Base-by-base conservation (phyloP, 2,797 vertebrate genomes). In the Babyrousa celebensis region DNA sequence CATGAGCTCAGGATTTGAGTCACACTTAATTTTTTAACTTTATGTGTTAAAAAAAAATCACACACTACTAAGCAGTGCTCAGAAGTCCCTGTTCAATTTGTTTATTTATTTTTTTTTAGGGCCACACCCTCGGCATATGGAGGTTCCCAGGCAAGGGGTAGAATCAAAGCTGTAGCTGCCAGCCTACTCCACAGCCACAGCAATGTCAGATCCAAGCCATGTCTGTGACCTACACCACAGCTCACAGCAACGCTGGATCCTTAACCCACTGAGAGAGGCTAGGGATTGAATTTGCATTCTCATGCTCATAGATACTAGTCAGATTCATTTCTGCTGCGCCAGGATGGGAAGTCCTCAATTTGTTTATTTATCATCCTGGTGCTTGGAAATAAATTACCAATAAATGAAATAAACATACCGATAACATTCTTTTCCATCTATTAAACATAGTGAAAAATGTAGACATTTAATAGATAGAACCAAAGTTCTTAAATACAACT, bases 11-110 rank as follows among this genome's bases (percentile, higher is more conserved):
- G 4, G 18, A 63, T 68, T 54, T 90, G 40, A 90, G 52, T 72
- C 70, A 92, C 27, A 36, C 18, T 85, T 91, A 62, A 83, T 56
- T 68, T 89, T 80, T 85, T 36, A 92, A 83, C 11, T 90, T 86
- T 74, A 70, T 83, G 25, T 96, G 36, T 48, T 48, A 48, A 48
- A 48, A 48, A 48, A 48, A 48, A 48, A 48, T 7, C 5, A 48
- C 36, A 48, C 43, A 48, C 9, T 48, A 6, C 60, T 94, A 82
- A 89, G 25, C 9, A 68, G 6, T 74, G 70, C 74, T 68, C 52
- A 79, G n/a, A 87, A 89, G 20, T 90, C 67, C 12, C 40, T 11
- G 83, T 88, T 40, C 15, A 88, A 87, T 67, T 60, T 77, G 9
- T 48, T 48, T 48, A 48, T 48, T 48, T 48, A 9, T 48, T 48